Evolutionary conservation across 2,113 vertebrate genomes (phyloP), one percentile per base, ranked within the genome.

Genomic region (Tamias sibiricus): DNA sequence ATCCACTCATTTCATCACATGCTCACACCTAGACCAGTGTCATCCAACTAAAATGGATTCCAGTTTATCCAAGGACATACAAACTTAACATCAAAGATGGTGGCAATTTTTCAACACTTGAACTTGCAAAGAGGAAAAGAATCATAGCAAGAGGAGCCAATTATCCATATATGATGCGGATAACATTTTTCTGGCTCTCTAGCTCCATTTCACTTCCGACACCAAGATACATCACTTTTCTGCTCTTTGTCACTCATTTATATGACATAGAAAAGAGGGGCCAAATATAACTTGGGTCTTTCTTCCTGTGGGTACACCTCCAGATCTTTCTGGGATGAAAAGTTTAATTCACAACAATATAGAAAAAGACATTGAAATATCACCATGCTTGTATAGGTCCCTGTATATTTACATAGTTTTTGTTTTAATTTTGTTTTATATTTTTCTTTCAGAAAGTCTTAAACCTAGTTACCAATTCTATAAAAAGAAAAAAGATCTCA

Each of bases 41-140:
- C 77, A 26, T 54, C 30, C 37, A 86, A 28, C 26, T 24, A 64
- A 74, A 87, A 54, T 37, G 28, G 8, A 80, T 40, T 64, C 9
- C 19, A 35, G 9, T 82, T 77, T 44, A 57, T 42, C 66, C 77
- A 49, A 71, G 52, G n/a, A 52, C 14, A 32, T 40, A 35, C 20
- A 84, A 90, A 75, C 32, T 54, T 69, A 64, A 49, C 10, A 66
- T 74, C 76, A 79, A 14, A 19, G 40, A 69, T 44, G 47, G 47
- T 49, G 47, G 47, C 47, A 49, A 13, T 71, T 93, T 83, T 22
- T 17, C 12, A 83, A 87, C 24, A 87, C 35, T 28, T 22, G n/a
- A 87, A 91, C 24, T 86, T 93, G 37, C 4, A 44, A 87, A 72
- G 72, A 83, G 47, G 47, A 14, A 95, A 95, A 90, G 35, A 59